Evolutionary conservation across 2,888 invertebrate species (phyloP).

Genomic region (Mesorhabditis belari): DNA sequence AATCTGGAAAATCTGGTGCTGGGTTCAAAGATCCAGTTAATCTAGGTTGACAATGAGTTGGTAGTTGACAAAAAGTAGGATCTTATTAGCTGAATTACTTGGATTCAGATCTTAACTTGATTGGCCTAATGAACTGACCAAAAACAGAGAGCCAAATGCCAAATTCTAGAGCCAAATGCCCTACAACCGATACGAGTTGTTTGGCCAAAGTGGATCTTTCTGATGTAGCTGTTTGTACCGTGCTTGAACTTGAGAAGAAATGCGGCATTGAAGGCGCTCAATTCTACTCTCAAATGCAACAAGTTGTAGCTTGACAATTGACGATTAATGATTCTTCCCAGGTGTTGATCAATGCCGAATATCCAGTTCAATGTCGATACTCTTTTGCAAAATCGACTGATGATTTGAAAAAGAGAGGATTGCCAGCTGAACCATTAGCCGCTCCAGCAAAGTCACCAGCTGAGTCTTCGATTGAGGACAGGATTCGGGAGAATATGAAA

Average conservation of each 20-base stretch:
- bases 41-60: too few species aligned
- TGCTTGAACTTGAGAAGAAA: conserved; percentile 16
- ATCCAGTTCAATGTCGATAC: conserved; percentile 29
- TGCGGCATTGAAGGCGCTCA: conserved; percentile 26
- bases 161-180: conserved; percentile 12
- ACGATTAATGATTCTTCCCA: conserved; percentile 1
- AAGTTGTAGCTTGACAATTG: conserved; percentile 7
- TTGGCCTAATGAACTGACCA: neutral
- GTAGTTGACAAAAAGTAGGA: too few species aligned
- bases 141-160: neutral
- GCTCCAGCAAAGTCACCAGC: neutral
- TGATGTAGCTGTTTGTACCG: conserved; percentile 21
- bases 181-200: conserved; percentile 9
- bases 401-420: neutral
- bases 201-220: conserved; percentile 14
- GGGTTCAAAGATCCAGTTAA: too few species aligned
- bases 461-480: neutral
- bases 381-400: conserved; percentile 1
- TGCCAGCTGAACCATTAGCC: neutral
- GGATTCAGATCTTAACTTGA: too few species aligned
- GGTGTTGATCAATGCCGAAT: conserved; percentile 28
- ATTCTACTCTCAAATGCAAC: conserved; percentile 29
- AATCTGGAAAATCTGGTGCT: too few species aligned
- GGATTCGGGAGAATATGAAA: neutral
- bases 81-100: too few species aligned